These are phyloP conservation scores for Macrostomum lignano DNA, from an alignment of 1,140 invertebrate species.

Conservation along the genomic window DNA sequence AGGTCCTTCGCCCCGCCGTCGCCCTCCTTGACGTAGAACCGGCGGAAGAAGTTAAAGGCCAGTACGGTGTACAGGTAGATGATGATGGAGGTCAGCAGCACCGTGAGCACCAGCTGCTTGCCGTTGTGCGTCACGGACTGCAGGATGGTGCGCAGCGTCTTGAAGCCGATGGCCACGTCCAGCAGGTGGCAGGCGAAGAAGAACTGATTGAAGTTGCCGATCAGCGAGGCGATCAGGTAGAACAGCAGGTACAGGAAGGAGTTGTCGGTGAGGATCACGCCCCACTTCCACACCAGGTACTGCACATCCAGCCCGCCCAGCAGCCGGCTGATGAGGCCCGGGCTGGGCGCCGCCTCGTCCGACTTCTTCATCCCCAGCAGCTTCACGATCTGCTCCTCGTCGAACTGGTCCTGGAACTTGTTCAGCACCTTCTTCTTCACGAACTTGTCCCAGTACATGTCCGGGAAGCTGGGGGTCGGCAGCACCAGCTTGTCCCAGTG, in stretches of 20 bases:
- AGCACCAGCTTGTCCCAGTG: constrained; percentile 96
- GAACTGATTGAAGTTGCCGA: constrained; percentile 95
- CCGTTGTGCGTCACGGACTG: constrained; percentile 99
- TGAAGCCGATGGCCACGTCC: constrained; percentile 88
- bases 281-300: constrained; percentile 88
- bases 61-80: constrained; percentile 98
- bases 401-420: constrained; percentile 85
- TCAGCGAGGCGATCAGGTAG: constrained; percentile 79
- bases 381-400: constrained; percentile 77
- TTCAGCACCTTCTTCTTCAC: constrained; percentile 88
- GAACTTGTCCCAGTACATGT: constrained; percentile 99
- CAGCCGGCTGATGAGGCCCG: constrained; percentile 4
- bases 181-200: constrained; percentile 94
- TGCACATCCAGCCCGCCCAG: constrained; percentile 70
- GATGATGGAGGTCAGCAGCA: constrained; percentile 82
- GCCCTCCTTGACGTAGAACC: constrained; percentile 93
- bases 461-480: constrained; percentile 85
- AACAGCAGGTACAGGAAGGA: constrained; percentile 84
- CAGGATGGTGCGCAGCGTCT: constrained; percentile 79
- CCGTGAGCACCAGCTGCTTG: constrained; percentile 79
- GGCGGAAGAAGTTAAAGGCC: constrained; percentile 98
- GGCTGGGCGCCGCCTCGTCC: constrained; percentile 9
- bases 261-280: constrained; percentile 85
- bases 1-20: constrained; percentile 54
- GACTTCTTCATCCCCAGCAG: constrained; percentile 34